Base-by-base conservation (phyloP, 2,797 vertebrate genomes). In the Sparus aurata region DNA sequence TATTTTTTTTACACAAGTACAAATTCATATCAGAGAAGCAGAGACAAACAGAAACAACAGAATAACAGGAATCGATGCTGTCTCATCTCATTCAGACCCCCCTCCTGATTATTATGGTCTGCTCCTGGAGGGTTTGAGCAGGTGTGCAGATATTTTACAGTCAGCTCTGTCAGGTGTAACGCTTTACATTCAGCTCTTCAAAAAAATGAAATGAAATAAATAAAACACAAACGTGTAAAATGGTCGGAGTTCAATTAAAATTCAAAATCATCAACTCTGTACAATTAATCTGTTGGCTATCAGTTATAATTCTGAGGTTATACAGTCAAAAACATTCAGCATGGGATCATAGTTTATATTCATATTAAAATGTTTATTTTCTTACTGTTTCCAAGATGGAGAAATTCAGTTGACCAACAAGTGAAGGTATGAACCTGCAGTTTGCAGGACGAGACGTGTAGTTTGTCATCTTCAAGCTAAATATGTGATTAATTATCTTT, bases 41-140 rank as follows among this genome's bases (percentile, higher is more conserved):
- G 7, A n/a, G 22, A 57, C 10, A 3, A 0, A 46, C 0, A 25
- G 2, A 10, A 27, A 27, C 8, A 18, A 3, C 43, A 11, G 5
- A 43, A 22, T 12, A 17, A 17, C 9, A 30, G 3, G 45, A 34
- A 20, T 22, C 1, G 0, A 11, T 20, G 0, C 0, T 2, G 1
- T 27, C 2, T 22, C 16, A 16, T 27, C 2, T 22, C 16, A 16
- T 20, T n/a, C 2, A 0, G 0, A 6, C 23, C 7, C 52, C 79
- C 77, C 64, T 66, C 30, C 47, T 34, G 6, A 22, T 73, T 43
- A 76, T 69, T 2, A 22, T 83, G 71, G 77, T 75, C 3, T 67
- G 49, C 13, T 65, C 83, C 74, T 20, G 20, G 13, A 47, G 67
- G 8, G 55, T 78, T 80, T 54, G 80, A 78, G 11, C 45, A 83